Evolutionary conservation across 2,888 invertebrate genomes (phyloP), one percentile per base, ranked within the genome.

Genomic region (Diarsia rubi): DNA sequence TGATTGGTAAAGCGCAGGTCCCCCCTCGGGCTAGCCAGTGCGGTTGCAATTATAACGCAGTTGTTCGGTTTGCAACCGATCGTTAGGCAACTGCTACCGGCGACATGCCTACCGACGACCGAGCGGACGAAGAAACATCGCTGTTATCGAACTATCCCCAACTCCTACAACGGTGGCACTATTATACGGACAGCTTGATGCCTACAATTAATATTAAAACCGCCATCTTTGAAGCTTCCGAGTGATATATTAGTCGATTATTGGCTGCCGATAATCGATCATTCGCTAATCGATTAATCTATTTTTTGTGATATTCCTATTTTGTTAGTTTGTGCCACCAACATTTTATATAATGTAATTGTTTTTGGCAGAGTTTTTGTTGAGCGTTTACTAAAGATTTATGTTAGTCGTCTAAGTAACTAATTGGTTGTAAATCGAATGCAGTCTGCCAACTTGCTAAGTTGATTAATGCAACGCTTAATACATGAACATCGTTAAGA

Each of bases 41-140:
- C 67, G 59, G 78, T 73, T 81, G 79, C 86, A 87, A 86, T 87
- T 86, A 86, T 78, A 83, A 83, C 54, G 63, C 74, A 79, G 82
- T 82, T 24, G 78, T 63, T 82, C 19, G 71, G 59, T 74, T 62
- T 62, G 74, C 69, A 82, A 82, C 80, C 69, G 60, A 68, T 82
- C 66, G 80, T 81, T 84, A 86, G 76, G 65, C 67, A 37, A 73
- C 49, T 72, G 86, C 86, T 82, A 83, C 84, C 71, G 84, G 86
- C 82, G 73, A 79, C 71, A 65, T 44, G 71, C 37, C 24, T 3
- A 16, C 49, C 24, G 65, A 45, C 52, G 21, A 21, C 59, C 57
- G 79, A 16, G n/a, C 45, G 57, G 69, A 52, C 37, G 59, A 47
- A 68, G 57, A 70, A 73, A 68, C 82, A 73, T 52, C 31, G 77